Percentiles rank a stretch among this genome's conserved stretches.
Evolutionary conservation across 2,888 invertebrate species (phyloP).

Genomic region (Dynastes grantii): DNA sequence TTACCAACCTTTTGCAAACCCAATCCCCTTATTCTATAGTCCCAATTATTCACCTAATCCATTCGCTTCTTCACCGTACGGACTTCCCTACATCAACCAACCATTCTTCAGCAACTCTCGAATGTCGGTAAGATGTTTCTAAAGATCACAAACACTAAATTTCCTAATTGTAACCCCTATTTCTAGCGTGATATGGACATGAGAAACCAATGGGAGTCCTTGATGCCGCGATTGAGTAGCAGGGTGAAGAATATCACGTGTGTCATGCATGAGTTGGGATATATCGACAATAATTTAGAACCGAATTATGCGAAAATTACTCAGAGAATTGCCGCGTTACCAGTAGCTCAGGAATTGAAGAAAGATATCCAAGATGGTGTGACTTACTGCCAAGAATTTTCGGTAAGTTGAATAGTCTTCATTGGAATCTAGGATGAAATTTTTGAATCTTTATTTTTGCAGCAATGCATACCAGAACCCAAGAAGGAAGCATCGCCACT

Average conservation of each 20-base stretch:
- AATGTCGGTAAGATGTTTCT: slow-evolving; percentile 72
- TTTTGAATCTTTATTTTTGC: slow-evolving; percentile 46
- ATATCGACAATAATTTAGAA: slow-evolving; percentile 78
- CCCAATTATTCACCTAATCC: slow-evolving; percentile 52
- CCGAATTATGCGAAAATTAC: slow-evolving; percentile 79
- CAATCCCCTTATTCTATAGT: slow-evolving; percentile 66
- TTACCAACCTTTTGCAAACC: slow-evolving; percentile 73
- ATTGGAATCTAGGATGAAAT: background rate
- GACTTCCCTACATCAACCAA: slow-evolving; percentile 68
- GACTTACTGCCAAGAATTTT: slow-evolving; percentile 80
- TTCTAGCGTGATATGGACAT: slow-evolving; percentile 76
- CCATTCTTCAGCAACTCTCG: slow-evolving; percentile 69
- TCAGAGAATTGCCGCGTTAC: slow-evolving; percentile 76
- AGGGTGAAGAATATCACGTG: slow-evolving; percentile 78
- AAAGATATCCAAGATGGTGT: slow-evolving; percentile 79
- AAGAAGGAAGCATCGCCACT: slow-evolving; percentile 77
- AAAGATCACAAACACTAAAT: background rate
- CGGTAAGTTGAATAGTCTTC: slow-evolving; percentile 70
- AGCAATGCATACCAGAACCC: slow-evolving; percentile 82
- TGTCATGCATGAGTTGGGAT: slow-evolving; percentile 82
- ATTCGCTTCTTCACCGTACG: slow-evolving; percentile 61
- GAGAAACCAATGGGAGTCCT: slow-evolving; percentile 75
- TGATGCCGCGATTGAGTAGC: slow-evolving; percentile 73
- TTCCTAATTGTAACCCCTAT: background rate
- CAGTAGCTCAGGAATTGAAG: slow-evolving; percentile 76